These are phyloP conservation scores for Choristoneura rosaceana DNA, from an alignment of 2,888 invertebrate species.

Conservation along the genomic window DNA sequence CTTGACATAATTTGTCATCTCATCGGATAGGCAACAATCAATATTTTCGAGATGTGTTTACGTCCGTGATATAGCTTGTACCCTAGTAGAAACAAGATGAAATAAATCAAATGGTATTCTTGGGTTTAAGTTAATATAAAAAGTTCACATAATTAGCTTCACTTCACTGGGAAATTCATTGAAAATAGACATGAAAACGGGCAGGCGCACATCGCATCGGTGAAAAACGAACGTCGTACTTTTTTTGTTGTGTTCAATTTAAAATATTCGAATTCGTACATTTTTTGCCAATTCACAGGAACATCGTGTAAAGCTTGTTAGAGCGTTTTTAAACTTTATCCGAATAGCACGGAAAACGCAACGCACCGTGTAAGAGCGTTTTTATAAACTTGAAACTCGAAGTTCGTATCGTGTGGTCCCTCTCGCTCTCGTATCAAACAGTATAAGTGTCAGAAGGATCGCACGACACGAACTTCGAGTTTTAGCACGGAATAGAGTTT, in stretches of 20 bases:
- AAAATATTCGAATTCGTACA: background rate
- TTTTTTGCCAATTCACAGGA: background rate
- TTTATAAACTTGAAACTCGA: too few species aligned
- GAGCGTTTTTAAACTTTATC: background rate
- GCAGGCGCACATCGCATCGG: slow-evolving; percentile 21
- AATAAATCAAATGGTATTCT: slow-evolving; percentile 2
- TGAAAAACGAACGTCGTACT: background rate
- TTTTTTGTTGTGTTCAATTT: background rate
- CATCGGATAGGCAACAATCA: slow-evolving; percentile 71
- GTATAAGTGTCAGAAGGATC: too few species aligned
- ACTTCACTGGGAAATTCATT: slow-evolving; percentile 27
- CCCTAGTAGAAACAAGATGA: background rate
- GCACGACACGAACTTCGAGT: too few species aligned
- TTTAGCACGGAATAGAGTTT: too few species aligned
- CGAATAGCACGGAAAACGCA: background rate
- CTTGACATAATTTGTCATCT: slow-evolving; percentile 66
- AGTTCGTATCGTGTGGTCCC: too few species aligned
- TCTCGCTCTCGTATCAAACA: too few species aligned
- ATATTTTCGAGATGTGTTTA: slow-evolving; percentile 51
- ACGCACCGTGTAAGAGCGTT: too few species aligned
- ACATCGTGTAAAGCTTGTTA: background rate
- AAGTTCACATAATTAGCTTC: slow-evolving; percentile 31
- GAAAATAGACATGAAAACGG: slow-evolving; percentile 28
- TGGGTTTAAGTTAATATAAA: slow-evolving; percentile 4
- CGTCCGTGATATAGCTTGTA: slow-evolving; percentile 18